These are phyloP conservation scores for Lasioglossum leucozonium DNA, from an alignment of 2,888 invertebrate genomes.

Conservation along the genomic window DNA sequence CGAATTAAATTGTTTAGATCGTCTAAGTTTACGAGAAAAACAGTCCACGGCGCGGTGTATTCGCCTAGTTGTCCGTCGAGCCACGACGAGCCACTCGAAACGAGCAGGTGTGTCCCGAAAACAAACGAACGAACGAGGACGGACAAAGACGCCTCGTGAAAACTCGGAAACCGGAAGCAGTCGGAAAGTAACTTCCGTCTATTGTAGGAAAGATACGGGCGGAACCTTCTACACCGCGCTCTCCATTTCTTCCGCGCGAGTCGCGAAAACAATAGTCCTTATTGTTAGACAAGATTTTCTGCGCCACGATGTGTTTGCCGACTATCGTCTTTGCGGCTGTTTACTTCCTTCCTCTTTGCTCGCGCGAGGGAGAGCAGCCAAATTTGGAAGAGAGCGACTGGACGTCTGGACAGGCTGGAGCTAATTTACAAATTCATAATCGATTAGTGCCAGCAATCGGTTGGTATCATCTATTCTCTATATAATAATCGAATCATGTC, in stretches of 20 bases:
- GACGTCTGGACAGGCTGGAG: too few relatives aligned
- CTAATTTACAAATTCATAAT: too few relatives aligned
- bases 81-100: not conserved
- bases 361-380: not conserved
- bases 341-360: not conserved
- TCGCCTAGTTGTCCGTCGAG: not conserved
- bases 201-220: constrained; percentile 35
- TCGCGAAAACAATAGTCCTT: constrained; percentile 51
- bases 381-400: too few relatives aligned
- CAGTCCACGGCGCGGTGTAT: too few relatives aligned
- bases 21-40: too few relatives aligned
- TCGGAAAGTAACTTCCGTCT: constrained; percentile 43
- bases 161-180: constrained; percentile 20
- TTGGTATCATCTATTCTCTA: too few relatives aligned
- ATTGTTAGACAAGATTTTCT: constrained; percentile 55
- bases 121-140: not conserved
- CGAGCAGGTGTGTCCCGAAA: not conserved
- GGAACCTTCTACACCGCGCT: constrained; percentile 36
- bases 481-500: too few relatives aligned
- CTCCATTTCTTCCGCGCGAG: constrained; percentile 61
- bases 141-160: constrained; percentile 14
- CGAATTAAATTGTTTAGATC: too few relatives aligned
- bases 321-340: constrained; percentile 26
- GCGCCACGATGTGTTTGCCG: constrained; percentile 27
- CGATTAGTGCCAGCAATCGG: too few relatives aligned